A percentile compares a stretch with the other conserved stretches of the same genome.
These are phyloP conservation scores for Epinephelus malabaricus DNA, from an alignment of 2,797 vertebrate species.

Conservation along the genomic window DNA sequence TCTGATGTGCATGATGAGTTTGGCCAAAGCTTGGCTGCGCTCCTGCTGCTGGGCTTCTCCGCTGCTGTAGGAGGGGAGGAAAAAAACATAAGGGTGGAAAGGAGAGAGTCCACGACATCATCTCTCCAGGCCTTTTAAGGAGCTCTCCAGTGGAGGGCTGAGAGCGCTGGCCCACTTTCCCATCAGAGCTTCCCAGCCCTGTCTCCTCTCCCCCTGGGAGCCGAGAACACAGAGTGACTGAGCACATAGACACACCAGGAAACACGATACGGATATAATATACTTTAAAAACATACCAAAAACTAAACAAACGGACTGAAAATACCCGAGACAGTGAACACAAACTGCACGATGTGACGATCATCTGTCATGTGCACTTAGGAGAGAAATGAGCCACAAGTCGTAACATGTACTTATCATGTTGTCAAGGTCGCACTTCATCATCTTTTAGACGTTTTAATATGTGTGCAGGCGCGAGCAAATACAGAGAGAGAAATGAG, in stretches of 20 bases:
- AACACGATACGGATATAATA: conserved; percentile 52
- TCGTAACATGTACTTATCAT: conserved; percentile 31
- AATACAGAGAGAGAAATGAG: conserved; percentile 21
- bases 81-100: conserved; percentile 48
- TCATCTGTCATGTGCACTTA: conserved; percentile 29
- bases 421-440: conserved; percentile 57
- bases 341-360: neutral
- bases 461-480: conserved; percentile 37
- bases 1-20: conserved; percentile 80
- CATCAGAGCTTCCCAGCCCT: conserved; percentile 78
- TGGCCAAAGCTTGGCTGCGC: conserved; percentile 63
- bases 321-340: neutral
- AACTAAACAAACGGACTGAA: neutral
- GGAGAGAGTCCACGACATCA: conserved; percentile 82
- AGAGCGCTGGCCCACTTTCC: conserved; percentile 84
- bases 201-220: conserved; percentile 70
- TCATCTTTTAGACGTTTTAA: conserved; percentile 56
- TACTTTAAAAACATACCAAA: conserved; percentile 21
- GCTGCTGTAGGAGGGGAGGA: conserved; percentile 51
- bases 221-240: conserved; percentile 64
- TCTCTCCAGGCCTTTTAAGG: conserved; percentile 89
- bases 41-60: conserved; percentile 71
- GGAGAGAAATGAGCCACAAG: conserved; percentile 9
- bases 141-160: conserved; percentile 85
- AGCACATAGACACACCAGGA: conserved; percentile 47